phyloP scores from a whole-genome alignment of 2,113 vertebrate genomes.

The Ailuropoda melanoleuca region DNA sequence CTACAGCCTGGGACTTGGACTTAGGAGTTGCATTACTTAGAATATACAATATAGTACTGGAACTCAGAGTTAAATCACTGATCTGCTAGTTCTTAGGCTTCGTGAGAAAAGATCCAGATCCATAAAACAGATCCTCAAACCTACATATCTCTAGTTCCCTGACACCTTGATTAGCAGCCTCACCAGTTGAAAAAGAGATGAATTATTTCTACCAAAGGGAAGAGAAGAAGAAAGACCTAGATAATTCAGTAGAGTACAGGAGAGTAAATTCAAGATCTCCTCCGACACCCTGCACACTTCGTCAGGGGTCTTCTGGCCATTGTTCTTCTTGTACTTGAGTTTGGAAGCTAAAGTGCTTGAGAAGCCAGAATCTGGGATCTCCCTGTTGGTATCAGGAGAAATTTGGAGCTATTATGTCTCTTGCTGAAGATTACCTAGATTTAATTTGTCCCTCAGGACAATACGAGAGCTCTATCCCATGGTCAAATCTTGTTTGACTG shows the following conservation, averaged over 20 bases:
- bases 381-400: not conserved
- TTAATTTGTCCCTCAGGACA: slow-evolving; percentile 24
- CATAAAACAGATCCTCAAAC: slow-evolving; percentile 50
- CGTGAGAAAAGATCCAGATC: slow-evolving; percentile 32
- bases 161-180: slow-evolving; percentile 55
- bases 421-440: slow-evolving; percentile 40
- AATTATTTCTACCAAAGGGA: slow-evolving; percentile 53
- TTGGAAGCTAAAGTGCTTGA: slow-evolving; percentile 31
- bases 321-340: slow-evolving; percentile 49
- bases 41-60: not conserved
- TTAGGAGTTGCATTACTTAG: not conserved
- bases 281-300: not conserved
- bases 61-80: not conserved
- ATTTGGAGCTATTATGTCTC: not conserved
- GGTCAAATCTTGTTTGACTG: slow-evolving; percentile 36
- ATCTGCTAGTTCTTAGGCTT: slow-evolving; percentile 5
- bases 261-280: slow-evolving; percentile 31
- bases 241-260: slow-evolving; percentile 48
- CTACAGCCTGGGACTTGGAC: not conserved
- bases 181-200: slow-evolving; percentile 46
- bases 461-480: not conserved
- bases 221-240: slow-evolving; percentile 45
- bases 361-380: slow-evolving; percentile 8
- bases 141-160: slow-evolving; percentile 28
- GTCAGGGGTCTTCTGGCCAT: not conserved